phyloP scores from a whole-genome alignment of 2,113 vertebrate species.

The Ictalurus furcatus region DNA sequence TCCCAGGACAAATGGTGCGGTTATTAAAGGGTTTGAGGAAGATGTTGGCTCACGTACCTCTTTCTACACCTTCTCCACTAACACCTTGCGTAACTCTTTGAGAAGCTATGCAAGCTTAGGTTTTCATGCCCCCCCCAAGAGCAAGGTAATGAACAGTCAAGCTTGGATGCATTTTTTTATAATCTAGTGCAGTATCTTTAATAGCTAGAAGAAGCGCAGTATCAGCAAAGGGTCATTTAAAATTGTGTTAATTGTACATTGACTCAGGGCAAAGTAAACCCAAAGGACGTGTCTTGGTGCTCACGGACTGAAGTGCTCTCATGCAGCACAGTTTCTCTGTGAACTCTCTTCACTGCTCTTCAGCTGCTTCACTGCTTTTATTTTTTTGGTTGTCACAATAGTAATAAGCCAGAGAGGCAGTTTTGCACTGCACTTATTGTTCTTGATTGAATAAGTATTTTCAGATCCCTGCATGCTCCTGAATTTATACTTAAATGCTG shows the following conservation, averaged over 20 bases:
- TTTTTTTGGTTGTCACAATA: background rate
- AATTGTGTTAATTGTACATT: background rate
- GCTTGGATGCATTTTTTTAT: background rate
- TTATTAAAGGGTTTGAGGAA: conserved; percentile 71
- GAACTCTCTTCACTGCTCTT: too few species aligned
- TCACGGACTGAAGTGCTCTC: background rate
- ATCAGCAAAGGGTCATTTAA: background rate
- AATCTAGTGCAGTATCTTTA: background rate
- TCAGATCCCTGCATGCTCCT: background rate
- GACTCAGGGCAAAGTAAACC: background rate
- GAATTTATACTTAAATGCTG: background rate
- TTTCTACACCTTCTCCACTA: conserved; percentile 81
- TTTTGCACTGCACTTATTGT: background rate
- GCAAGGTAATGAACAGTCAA: conserved; percentile 56
- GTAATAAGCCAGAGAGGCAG: background rate
- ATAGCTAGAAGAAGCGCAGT: background rate
- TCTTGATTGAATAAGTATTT: background rate
- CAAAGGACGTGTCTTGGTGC: background rate
- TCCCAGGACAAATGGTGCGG: conserved; percentile 75
- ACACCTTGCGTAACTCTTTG: conserved; percentile 78
- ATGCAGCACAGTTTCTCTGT: background rate
- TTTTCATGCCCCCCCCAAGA: conserved; percentile 62
- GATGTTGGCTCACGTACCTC: conserved; percentile 80
- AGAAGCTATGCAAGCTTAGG: conserved; percentile 59
- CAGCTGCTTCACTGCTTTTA: too few species aligned